Evolutionary conservation across 1,140 invertebrate species (phyloP), one percentile per base, ranked within the genome.

Genomic region (Lepidurus arcticus): DNA sequence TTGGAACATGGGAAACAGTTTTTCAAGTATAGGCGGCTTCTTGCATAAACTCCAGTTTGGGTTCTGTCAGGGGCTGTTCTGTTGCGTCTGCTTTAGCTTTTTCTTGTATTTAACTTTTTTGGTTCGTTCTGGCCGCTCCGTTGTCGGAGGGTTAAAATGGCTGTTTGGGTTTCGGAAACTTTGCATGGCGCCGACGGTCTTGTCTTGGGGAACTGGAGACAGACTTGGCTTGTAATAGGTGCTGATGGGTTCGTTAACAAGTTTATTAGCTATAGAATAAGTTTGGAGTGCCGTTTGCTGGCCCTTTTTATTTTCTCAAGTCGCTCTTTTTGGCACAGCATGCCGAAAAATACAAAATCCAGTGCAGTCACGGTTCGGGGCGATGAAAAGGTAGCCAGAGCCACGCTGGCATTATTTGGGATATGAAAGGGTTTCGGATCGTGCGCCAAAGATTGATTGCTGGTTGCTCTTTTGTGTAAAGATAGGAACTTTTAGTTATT

Each of bases 141-240:
- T 65, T 65, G 16, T 65, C 53, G 21, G 53, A 65, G n/a, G 53
- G 53, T 65, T 65, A 65, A 65, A 21, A 65, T 65, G 21, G 53
- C 53, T 65, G 53, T 65, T 65, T 65, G 53, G 53, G 53, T 65
- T 65, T 65, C 53, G 53, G 53, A 65, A 65, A 65, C 4, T 65
- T 65, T 21, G 53, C 6, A 65, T 65, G 53, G 53, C 53, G 53
- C 53, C 53, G 53, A 21, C 53, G 21, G 53, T 65, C 53, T 65
- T 65, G 53, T 65, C 21, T 21, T 9, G 13, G 53, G 53, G 53
- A 65, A 65, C 8, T 65, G 53, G 53, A 65, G 53, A 65, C 53
- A 65, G 53, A 65, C 53, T 65, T 65, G 53, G 53, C 53, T 65
- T 65, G 53, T 65, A 65, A 65, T 65, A 65, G 53, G 53, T 65